phyloP scores from a whole-genome alignment of 2,888 invertebrate species.

The Elmis aenea region DNA sequence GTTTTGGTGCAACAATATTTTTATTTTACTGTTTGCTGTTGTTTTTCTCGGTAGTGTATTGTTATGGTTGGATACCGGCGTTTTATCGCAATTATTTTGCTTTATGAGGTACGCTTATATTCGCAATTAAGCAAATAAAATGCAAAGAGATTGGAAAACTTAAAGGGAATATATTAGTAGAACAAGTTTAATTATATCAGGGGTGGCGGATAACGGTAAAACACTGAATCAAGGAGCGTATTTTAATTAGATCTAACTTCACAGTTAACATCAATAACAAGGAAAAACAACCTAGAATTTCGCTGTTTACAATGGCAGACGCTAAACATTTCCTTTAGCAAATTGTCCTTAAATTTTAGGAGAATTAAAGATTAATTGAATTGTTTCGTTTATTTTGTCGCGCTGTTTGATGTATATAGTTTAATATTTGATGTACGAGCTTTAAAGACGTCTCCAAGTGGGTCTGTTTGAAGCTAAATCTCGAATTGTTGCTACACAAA shows the following conservation, averaged over 20 bases:
- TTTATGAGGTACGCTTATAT: too few relatives aligned
- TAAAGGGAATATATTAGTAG: slow-evolving; percentile 16
- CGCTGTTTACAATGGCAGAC: slow-evolving; percentile 14
- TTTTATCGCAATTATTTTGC: too few relatives aligned
- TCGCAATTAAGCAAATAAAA: too few relatives aligned
- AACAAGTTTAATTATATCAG: slow-evolving; percentile 22
- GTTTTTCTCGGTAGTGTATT: too few relatives aligned
- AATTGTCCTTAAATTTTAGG: slow-evolving; percentile 13
- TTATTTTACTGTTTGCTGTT: too few relatives aligned
- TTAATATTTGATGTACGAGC: slow-evolving; percentile 5
- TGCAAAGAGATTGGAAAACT: too few relatives aligned
- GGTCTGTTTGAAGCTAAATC: too few relatives aligned
- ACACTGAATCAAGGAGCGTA: slow-evolving; percentile 23
- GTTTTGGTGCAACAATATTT: too few relatives aligned
- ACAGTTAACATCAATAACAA: slow-evolving; percentile 26
- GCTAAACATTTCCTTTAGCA: slow-evolving; percentile 13
- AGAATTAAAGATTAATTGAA: slow-evolving; percentile 22
- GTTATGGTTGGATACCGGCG: too few relatives aligned
- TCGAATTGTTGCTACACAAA: too few relatives aligned
- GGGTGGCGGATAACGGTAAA: slow-evolving; percentile 18
- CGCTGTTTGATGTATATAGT: slow-evolving; percentile 11
- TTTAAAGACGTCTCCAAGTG: too few relatives aligned
- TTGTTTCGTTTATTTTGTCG: slow-evolving; percentile 16
- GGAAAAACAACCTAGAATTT: slow-evolving; percentile 25
- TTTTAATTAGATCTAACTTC: slow-evolving; percentile 27